These are phyloP conservation scores for Pegoplata infirma DNA, from an alignment of 2,888 invertebrate species.

Conservation along the genomic window DNA sequence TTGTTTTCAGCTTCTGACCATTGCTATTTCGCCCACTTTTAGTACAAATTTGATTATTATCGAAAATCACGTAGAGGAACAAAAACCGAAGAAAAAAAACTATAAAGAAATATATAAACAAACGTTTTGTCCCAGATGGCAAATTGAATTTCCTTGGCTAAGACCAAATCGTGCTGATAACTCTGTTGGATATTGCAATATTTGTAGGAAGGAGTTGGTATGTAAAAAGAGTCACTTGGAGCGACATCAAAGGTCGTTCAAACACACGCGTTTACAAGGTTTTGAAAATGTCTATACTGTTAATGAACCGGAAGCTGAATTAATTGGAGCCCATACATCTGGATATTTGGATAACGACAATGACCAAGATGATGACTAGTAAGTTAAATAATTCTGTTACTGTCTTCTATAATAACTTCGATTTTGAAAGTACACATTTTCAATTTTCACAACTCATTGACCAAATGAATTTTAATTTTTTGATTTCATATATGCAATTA, in stretches of 20 bases:
- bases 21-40: too few relatives aligned
- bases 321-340: conserved; percentile 54
- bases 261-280: conserved; percentile 62
- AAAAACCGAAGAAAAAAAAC: conserved; percentile 45
- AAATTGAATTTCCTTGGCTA: conserved; percentile 64
- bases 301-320: conserved; percentile 56
- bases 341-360: conserved; percentile 47
- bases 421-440: too few relatives aligned
- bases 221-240: conserved; percentile 67
- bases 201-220: conserved; percentile 64
- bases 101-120: conserved; percentile 59
- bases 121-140: conserved; percentile 64
- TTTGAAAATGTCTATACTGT: conserved; percentile 61
- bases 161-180: conserved; percentile 63
- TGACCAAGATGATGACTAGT: conserved; percentile 23
- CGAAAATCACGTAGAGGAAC: conserved; percentile 27
- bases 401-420: too few relatives aligned
- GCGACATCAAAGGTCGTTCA: conserved; percentile 64
- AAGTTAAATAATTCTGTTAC: not conserved
- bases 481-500: too few relatives aligned
- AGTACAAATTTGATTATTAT: conserved; percentile 22
- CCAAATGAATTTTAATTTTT: not conserved
- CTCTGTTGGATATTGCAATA: conserved; percentile 64
- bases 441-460: too few relatives aligned
- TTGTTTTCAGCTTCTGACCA: too few relatives aligned